These are phyloP conservation scores for Grantiella picta DNA, from an alignment of 2,113 vertebrate species.

Conservation along the genomic window DNA sequence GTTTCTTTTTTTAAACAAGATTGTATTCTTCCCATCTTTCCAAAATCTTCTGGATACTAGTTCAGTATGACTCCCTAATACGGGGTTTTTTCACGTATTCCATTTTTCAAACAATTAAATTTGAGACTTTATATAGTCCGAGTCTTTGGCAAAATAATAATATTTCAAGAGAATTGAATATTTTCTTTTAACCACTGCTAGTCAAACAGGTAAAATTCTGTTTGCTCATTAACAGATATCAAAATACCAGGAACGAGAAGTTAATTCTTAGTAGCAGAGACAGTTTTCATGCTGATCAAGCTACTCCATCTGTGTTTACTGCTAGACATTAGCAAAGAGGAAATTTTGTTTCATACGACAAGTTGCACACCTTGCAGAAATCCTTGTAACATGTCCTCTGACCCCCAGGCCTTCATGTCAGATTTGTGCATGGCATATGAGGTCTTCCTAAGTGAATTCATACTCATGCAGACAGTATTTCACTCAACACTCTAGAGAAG, in stretches of 20 bases:
- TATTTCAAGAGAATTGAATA: not conserved
- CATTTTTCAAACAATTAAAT: not conserved
- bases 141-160: not conserved
- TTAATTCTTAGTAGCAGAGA: not conserved
- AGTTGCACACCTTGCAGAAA: slow-evolving; percentile 24
- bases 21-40: not conserved
- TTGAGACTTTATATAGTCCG: not conserved
- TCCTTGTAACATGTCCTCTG: not conserved
- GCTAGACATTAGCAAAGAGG: not conserved
- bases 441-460: not conserved
- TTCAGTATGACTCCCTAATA: not conserved
- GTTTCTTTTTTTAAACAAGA: not conserved
- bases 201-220: not conserved
- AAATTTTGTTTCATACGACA: not conserved
- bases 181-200: not conserved
- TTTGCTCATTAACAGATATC: not conserved
- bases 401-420: not conserved
- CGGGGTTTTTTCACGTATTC: too few relatives aligned
- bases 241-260: not conserved
- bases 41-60: not conserved
- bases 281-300: not conserved
- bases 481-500: not conserved
- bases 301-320: not conserved
- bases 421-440: not conserved
- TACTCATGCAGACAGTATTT: not conserved